Conservation (phyloP, 2,113 vertebrate species). For the Lipophrys pholis region DNA sequence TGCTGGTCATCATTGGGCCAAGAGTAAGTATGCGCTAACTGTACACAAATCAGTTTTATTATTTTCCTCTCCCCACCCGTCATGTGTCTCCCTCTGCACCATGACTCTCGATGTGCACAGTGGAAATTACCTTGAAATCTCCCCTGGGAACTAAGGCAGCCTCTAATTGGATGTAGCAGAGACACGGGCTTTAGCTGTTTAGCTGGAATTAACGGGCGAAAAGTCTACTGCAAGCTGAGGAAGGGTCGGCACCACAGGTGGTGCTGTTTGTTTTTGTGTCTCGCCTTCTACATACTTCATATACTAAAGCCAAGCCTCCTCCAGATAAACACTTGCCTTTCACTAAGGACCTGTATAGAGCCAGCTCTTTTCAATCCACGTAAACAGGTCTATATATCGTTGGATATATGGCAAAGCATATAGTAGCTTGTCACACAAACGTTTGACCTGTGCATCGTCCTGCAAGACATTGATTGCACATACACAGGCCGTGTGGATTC, state of each 20-base stretch:
- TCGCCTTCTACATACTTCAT: background rate
- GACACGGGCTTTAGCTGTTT: conserved; percentile 70
- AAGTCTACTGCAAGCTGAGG: conserved; percentile 14
- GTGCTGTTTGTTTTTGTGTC: conserved; percentile 7
- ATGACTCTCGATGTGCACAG: background rate
- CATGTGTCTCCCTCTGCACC: conserved; percentile 2
- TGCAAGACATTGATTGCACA: conserved; percentile 1
- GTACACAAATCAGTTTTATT: background rate
- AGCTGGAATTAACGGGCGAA: conserved; percentile 62
- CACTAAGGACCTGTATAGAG: conserved; percentile 32
- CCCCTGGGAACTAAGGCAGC: conserved; percentile 31
- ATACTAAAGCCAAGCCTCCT: conserved; percentile 10
- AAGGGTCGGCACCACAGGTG: conserved; percentile 29
- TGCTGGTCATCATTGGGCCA: conserved; percentile 90
- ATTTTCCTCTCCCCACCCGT: background rate
- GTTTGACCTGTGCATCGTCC: conserved; percentile 23
- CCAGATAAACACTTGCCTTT: conserved; percentile 27
- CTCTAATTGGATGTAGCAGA: conserved; percentile 75
- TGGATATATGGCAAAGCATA: conserved; percentile 27
- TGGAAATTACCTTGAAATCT: conserved; percentile 41
- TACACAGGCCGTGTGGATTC: background rate
- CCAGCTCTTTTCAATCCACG: conserved; percentile 21
- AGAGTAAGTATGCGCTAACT: conserved; percentile 77
- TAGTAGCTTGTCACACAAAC: conserved; percentile 23
- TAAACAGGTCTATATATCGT: conserved; percentile 20